phyloP scores from a whole-genome alignment of 2,113 vertebrate genomes.

The Entelurus aequoreus region DNA sequence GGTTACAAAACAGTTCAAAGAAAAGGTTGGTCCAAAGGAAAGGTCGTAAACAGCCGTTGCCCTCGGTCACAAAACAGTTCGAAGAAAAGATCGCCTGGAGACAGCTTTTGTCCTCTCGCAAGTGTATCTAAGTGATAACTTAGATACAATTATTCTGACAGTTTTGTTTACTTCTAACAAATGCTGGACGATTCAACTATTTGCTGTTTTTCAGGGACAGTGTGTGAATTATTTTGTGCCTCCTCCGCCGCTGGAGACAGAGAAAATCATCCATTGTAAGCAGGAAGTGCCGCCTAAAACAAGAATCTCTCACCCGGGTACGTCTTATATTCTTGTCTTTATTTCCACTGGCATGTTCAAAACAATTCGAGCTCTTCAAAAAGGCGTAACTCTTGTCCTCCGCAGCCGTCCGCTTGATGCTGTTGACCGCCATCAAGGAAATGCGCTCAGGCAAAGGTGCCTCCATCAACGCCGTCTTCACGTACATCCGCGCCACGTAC shows the following conservation, averaged over 20 bases:
- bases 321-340: constrained; percentile 20
- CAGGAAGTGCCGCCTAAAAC: constrained; percentile 78
- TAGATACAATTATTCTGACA: too few species aligned
- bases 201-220: constrained; percentile 69
- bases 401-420: constrained; percentile 90
- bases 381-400: constrained; percentile 1
- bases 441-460: constrained; percentile 87
- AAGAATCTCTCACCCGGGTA: constrained; percentile 86
- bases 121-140: too few species aligned
- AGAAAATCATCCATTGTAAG: constrained; percentile 63
- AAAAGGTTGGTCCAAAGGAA: too few species aligned
- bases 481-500: constrained; percentile 84
- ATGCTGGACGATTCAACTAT: not conserved
- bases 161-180: not conserved
- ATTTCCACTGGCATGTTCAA: too few species aligned
- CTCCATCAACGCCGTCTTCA: constrained; percentile 87
- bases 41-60: too few species aligned
- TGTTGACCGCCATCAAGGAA: constrained; percentile 87
- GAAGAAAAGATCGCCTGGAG: too few species aligned
- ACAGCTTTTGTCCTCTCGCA: too few species aligned
- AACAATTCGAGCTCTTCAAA: too few species aligned
- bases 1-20: too few species aligned
- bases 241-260: constrained; percentile 76
- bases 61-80: too few species aligned
- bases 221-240: constrained; percentile 93